Evolutionary conservation across 64 coral and sea anemone genomes (phyloP), one percentile per base, ranked within the genome.

Genomic region (Pachyseris speciosa): DNA sequence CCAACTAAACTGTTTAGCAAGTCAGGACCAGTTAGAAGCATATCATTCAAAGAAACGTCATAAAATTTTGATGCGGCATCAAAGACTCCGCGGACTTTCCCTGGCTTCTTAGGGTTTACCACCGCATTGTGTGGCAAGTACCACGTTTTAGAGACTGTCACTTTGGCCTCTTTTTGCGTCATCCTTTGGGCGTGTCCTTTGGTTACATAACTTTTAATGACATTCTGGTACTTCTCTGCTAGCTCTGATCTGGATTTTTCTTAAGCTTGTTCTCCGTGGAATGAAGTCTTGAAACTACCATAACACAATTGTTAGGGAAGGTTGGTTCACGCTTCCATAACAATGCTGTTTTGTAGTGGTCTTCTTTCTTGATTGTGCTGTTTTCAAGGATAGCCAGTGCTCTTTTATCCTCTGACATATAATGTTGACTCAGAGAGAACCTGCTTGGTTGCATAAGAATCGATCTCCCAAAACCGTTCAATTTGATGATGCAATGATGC

Each of bases 11-110:
- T 72, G 43, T 55, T 83, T 2, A 79, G 44, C 51, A 91, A 32
- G 76, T 83, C 63, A 9, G 88, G 75, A 10, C 88, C 88, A 29
- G 52, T 42, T 24, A 64, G n/a, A 15, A 89, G 72, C 16, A 47
- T 16, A 17, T 57, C 55, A 32, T 77, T 89, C 19, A 89, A 28
- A 5, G 87, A 76, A 25, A 74, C 50, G 17, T 48, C 60, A 44
- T 64, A 16, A 68, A 66, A 92, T 53, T 75, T 84, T 40, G 67
- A 80, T 34, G 69, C 78, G 17, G 80, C 81, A 45, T 92, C 67
- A n/a, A 84, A n/a, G n/a, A 92, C 80, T 22, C 85, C 83, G 25
- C 90, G 69, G 37, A 92, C 34, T 52, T 85, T 92, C 58, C 68
- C 53, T 63, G 90, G 80, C 52, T 92, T 92, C 39, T 78, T 89